Evolutionary conservation across 1,140 invertebrate genomes (phyloP).

Genomic region (Macrotrachela quadricornifera): DNA sequence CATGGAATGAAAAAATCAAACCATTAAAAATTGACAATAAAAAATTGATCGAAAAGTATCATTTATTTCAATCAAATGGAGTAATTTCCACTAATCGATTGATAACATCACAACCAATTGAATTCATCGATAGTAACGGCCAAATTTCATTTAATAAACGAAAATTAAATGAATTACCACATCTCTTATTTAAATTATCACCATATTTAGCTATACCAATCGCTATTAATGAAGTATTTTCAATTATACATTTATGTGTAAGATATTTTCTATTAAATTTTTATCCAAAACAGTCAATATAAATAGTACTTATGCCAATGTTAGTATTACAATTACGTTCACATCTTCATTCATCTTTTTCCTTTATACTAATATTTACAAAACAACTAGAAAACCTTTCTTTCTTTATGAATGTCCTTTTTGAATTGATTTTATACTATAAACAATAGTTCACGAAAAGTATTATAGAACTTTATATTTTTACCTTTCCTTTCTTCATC

Average conservation of each 20-base stretch:
- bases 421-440: too few relatives aligned
- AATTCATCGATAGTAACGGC: background rate
- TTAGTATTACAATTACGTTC: background rate
- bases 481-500: too few relatives aligned
- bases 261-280: conserved; percentile 3
- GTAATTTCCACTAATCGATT: background rate
- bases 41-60: background rate
- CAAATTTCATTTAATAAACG: conserved; percentile 2
- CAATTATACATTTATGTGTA: too few relatives aligned
- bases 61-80: background rate
- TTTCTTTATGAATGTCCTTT: too few relatives aligned
- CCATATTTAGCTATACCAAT: background rate
- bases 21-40: conserved; percentile 2
- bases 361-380: too few relatives aligned
- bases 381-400: too few relatives aligned
- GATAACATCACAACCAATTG: background rate
- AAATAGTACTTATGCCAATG: background rate
- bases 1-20: conserved; percentile 4
- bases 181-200: background rate
- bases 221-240: background rate
- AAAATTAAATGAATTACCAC: conserved; percentile 1
- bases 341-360: background rate
- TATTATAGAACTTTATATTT: too few relatives aligned
- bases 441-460: too few relatives aligned
- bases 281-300: background rate